phyloP scores from a whole-genome alignment of 2,797 vertebrate species.

The Pangasius krempfi region DNA sequence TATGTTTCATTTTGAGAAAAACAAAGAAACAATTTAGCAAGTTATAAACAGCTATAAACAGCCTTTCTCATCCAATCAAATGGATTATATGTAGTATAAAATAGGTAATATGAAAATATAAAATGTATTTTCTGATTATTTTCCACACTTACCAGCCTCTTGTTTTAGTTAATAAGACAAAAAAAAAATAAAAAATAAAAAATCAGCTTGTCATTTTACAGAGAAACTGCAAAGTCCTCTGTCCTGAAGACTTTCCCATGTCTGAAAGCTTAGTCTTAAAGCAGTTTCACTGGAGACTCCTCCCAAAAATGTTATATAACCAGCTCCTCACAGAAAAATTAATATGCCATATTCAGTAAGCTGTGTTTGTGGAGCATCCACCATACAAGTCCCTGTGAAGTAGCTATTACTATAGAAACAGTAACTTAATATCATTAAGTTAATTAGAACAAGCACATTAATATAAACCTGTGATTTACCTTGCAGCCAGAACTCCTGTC shows the following conservation, averaged over 20 bases:
- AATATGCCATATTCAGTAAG: neutral
- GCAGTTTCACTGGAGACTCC: neutral
- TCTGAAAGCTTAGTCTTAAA: neutral
- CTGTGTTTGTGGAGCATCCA: neutral
- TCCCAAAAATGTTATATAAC: neutral
- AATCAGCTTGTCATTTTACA: neutral
- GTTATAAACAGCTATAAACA: neutral
- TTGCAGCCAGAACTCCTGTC: neutral
- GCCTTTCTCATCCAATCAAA: too few relatives aligned
- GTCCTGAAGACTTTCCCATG: neutral
- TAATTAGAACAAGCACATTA: neutral
- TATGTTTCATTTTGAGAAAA: neutral
- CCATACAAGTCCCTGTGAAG: neutral
- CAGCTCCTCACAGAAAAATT: neutral
- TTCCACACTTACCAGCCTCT: too few relatives aligned
- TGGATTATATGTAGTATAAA: too few relatives aligned
- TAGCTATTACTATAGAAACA: neutral
- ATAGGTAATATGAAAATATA: too few relatives aligned
- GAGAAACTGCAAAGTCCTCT: neutral
- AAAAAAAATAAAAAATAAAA: too few relatives aligned
- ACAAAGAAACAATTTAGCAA: neutral
- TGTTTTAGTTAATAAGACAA: neutral
- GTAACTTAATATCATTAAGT: neutral
- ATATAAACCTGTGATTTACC: neutral
- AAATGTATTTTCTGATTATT: too few relatives aligned